These are phyloP conservation scores for Aphidoletes aphidimyza DNA, from an alignment of 2,888 invertebrate genomes.

Conservation along the genomic window DNA sequence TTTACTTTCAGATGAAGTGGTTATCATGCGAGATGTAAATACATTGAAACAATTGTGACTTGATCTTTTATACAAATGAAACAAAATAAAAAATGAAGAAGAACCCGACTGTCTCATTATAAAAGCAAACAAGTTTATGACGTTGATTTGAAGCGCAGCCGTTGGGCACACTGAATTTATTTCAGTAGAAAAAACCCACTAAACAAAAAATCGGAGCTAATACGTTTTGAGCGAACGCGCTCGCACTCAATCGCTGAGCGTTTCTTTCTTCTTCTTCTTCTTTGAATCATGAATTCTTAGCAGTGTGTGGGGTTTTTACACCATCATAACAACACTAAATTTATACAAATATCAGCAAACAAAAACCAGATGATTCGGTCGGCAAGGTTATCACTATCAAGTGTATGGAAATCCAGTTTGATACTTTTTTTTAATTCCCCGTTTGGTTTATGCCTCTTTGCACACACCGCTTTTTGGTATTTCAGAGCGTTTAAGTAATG, in stretches of 20 bases:
- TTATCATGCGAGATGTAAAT: too few species aligned
- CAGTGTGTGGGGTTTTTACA: background rate
- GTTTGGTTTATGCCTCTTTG: background rate
- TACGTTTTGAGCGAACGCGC: too few species aligned
- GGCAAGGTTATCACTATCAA: conserved; percentile 13
- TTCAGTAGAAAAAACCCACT: background rate
- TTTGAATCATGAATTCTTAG: background rate
- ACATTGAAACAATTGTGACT: too few species aligned
- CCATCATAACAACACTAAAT: background rate
- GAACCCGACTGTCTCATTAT: too few species aligned
- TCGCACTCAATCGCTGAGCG: too few species aligned
- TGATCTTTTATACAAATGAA: background rate
- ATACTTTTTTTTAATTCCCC: background rate
- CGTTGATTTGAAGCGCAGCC: background rate
- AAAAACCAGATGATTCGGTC: conserved; percentile 39
- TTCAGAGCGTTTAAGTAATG: background rate
- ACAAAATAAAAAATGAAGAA: background rate
- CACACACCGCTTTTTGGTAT: background rate
- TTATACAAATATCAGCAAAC: background rate
- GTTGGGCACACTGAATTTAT: background rate
- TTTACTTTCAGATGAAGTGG: too few species aligned
- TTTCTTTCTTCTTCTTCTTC: too few species aligned
- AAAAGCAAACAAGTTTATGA: background rate
- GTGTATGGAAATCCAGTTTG: background rate
- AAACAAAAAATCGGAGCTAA: background rate